Evolutionary conservation across 2,113 vertebrate genomes (phyloP).

Genomic region (Raphicerus campestris): DNA sequence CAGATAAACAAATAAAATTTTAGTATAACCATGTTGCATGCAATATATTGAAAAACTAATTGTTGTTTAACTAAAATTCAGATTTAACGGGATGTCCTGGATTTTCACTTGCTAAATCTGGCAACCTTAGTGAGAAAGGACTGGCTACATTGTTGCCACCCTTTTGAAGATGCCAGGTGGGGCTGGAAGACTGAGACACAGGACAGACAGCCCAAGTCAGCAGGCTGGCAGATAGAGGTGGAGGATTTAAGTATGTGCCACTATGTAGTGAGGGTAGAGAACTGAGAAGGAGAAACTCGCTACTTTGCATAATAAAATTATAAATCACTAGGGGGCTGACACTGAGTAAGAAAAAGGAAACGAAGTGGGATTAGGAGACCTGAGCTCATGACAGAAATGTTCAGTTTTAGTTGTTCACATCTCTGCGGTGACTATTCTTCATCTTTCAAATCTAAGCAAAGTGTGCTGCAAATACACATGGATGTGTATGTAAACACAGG

Average conservation of each 20-base stretch:
- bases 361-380: not conserved
- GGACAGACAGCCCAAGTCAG: not conserved
- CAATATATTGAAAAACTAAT: not conserved
- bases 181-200: not conserved
- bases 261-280: not conserved
- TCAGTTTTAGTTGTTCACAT: not conserved
- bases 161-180: not conserved
- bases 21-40: not conserved
- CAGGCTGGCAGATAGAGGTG: too few relatives aligned
- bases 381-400: not conserved
- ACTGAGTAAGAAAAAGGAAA: not conserved
- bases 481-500: not conserved
- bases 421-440: not conserved
- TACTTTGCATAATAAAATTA: not conserved
- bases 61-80: slow-evolving; percentile 20
- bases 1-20: not conserved
- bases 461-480: not conserved
- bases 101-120: not conserved
- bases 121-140: not conserved
- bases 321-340: not conserved
- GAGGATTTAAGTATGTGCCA: not conserved
- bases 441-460: not conserved
- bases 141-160: not conserved
- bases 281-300: not conserved
- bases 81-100: not conserved